Evolutionary conservation across 2,797 vertebrate species (phyloP), one percentile per base, ranked within the genome.

Genomic region (Eptatretus atami): DNA sequence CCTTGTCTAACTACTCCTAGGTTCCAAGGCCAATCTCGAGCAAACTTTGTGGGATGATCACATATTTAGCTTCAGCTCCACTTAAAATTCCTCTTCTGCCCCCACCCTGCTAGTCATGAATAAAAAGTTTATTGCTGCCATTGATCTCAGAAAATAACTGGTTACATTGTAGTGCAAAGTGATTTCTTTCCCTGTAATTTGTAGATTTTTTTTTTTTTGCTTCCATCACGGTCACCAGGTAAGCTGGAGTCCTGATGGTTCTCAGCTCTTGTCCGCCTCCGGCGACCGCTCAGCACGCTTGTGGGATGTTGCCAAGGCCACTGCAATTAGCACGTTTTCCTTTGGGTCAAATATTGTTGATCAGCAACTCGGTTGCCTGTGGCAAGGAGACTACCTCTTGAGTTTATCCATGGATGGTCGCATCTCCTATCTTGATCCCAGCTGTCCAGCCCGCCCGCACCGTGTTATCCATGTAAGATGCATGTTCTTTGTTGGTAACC

Each of bases 341-440:
- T 70, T 95, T 77, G 92, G 92, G 71, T 69, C 77, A 57, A 82
- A 78, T 0, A 77, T 90, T 61, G 63, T 76, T 66, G 86, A 93
- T 77, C 86, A 87, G 76, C 92, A 98, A 77, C 75, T 98, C 76
- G 90, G 90, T 71, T 96, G 90, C 73, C 72, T 96, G 68, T 98
- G 90, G 90, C 86, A 90, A 76, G 82, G 83, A 25, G 72, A 83
- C 70, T 77, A 92, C 71, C 77, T 98, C 67, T 74, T 98, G 69
- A 81, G 80, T 66, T 9, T 96, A 67, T 95, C 92, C 15, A 72
- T 95, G 69, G 85, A 86, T 1, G 92, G 92, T 63, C 83, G 81
- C 73, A 95, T 98, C 76, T 95, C 90, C 74, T 98, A 96, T 72
- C 75, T 98, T 78, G 90, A 98, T 76, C 83, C 75, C 72, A 90